phyloP scores from a whole-genome alignment of 2,888 invertebrate genomes.

The Eristalis arbustorum region DNA sequence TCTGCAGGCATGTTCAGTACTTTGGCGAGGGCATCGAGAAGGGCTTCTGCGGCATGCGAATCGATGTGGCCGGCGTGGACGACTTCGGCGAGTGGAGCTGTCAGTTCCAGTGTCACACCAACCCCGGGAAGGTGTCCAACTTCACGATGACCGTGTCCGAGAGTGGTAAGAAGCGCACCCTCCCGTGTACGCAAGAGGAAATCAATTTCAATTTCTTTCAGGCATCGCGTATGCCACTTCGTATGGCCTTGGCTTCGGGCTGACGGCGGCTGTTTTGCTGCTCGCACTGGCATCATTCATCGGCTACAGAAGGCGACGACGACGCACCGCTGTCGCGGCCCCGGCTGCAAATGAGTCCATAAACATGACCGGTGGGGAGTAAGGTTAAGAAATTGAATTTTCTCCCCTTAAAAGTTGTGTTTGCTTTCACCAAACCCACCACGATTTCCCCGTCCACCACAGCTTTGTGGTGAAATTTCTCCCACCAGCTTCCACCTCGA shows the following conservation, averaged over 20 bases:
- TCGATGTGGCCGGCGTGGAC: constrained; percentile 60
- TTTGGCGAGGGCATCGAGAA: constrained; percentile 72
- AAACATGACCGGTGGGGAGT: constrained; percentile 27
- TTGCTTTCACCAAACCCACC: not conserved
- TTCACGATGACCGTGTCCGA: constrained; percentile 47
- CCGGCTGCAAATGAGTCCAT: constrained; percentile 14
- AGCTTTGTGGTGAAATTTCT: not conserved
- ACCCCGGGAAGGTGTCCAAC: constrained; percentile 44
- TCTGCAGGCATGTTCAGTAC: constrained; percentile 72
- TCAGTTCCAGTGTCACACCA: constrained; percentile 64
- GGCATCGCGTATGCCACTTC: constrained; percentile 38
- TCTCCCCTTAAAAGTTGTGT: not conserved
- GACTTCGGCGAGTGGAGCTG: constrained; percentile 74
- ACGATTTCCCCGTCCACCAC: not conserved
- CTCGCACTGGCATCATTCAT: constrained; percentile 9
- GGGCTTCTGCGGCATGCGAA: constrained; percentile 73
- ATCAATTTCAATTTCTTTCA: constrained; percentile 22
- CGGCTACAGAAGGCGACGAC: constrained; percentile 27
- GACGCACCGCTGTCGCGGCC: not conserved
- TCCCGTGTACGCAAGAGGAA: constrained; percentile 9
- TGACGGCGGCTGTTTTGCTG: not conserved
- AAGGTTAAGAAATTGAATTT: not conserved
- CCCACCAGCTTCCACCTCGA: constrained; percentile 1
- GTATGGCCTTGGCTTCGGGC: constrained; percentile 38
- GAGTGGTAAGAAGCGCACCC: constrained; percentile 33